Evolutionary conservation across 37 sponge, comb jelly and placozoan species (phyloP).

Genomic region (Lycopodina hypogea): DNA sequence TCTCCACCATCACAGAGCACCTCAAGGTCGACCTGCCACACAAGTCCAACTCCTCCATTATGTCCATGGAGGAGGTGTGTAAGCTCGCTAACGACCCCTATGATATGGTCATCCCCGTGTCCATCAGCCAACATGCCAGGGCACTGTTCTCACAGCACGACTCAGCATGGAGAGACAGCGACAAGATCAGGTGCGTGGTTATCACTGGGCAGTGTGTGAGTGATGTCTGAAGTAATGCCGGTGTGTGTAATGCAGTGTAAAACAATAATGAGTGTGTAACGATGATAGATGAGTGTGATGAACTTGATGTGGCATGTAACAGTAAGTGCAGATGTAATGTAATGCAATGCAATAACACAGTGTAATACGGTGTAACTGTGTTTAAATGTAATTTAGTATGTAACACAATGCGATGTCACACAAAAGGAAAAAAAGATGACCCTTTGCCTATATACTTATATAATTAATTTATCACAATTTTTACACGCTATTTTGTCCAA

Average conservation of each 20-base stretch:
- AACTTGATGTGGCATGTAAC: not conserved
- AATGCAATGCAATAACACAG: not conserved
- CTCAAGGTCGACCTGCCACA: slow-evolving; percentile 45
- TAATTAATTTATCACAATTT: too few species aligned
- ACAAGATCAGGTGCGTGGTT: slow-evolving; percentile 54
- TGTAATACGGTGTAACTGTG: not conserved
- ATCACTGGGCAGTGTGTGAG: too few species aligned
- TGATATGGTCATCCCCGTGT: slow-evolving; percentile 32
- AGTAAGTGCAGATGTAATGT: not conserved
- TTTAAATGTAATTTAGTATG: not conserved
- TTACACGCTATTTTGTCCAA: too few species aligned
- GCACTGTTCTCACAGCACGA: slow-evolving; percentile 75
- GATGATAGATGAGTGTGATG: not conserved
- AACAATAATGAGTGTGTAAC: not conserved
- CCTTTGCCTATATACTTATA: too few species aligned
- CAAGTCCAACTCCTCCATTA: slow-evolving; percentile 3
- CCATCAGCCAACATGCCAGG: slow-evolving; percentile 65
- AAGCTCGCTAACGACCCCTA: slow-evolving; percentile 72
- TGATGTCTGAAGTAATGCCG: not conserved
- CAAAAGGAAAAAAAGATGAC: too few species aligned
- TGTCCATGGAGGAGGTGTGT: slow-evolving; percentile 67
- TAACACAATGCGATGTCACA: too few species aligned
- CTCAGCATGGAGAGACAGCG: slow-evolving; percentile 78
- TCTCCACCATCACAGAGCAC: slow-evolving; percentile 52
- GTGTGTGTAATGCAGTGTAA: not conserved